These are phyloP conservation scores for Acanthis flammea DNA, from an alignment of 2,797 vertebrate genomes.

Conservation along the genomic window DNA sequence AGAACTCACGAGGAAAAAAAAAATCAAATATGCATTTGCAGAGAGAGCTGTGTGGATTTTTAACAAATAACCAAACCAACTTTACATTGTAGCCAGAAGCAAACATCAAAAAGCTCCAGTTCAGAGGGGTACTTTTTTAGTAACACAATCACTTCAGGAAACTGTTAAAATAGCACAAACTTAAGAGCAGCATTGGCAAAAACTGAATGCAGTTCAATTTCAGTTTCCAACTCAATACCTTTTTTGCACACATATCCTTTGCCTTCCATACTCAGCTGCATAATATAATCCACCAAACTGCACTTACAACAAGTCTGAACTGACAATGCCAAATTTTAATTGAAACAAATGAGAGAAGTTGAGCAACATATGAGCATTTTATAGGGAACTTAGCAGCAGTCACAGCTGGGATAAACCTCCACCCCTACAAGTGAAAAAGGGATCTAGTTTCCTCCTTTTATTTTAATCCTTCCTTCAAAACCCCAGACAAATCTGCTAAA, in stretches of 20 bases:
- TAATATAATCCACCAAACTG: neutral
- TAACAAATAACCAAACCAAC: conserved; percentile 11
- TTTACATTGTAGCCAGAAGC: conserved; percentile 3
- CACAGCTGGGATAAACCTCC: neutral
- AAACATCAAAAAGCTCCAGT: neutral
- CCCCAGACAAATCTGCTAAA: neutral
- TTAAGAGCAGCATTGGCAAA: neutral
- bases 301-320: neutral
- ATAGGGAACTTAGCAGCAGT: neutral
- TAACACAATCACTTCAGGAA: neutral
- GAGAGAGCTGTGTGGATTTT: neutral
- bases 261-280: neutral
- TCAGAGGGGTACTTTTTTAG: neutral
- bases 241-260: neutral
- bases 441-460: neutral
- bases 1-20: neutral
- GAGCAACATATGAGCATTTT: neutral
- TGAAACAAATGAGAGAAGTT: neutral
- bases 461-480: conserved; percentile 26
- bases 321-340: conserved; percentile 11
- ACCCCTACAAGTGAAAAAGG: neutral
- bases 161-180: neutral
- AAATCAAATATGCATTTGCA: neutral
- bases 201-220: neutral
- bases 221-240: neutral